Conservation (phyloP, 2,888 invertebrate species). For the Marronus borbonicus region DNA sequence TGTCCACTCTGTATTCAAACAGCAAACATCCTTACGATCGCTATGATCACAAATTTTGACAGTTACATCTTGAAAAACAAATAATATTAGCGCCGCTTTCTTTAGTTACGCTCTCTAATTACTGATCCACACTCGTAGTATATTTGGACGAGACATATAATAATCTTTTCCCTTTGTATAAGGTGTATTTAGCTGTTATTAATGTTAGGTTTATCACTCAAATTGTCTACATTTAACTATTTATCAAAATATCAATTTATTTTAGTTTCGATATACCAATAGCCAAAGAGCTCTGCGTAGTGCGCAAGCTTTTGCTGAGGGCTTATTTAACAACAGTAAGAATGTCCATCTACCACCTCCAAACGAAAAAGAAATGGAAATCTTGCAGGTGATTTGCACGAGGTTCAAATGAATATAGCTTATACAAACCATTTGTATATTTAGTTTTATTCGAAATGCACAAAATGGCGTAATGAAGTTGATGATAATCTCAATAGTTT, state of each 20-base stretch:
- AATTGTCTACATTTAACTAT: no score
- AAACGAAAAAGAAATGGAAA: constrained; percentile 70
- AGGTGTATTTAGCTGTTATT: no score
- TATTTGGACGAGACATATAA: no score
- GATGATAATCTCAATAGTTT: constrained; percentile 31
- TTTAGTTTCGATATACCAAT: constrained; percentile 83
- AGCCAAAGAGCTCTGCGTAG: constrained; percentile 84
- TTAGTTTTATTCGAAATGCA: constrained; percentile 46
- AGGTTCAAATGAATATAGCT: neutral
- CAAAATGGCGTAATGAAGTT: constrained; percentile 35
- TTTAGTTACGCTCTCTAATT: no score
- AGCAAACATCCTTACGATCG: no score
- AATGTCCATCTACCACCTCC: constrained; percentile 79
- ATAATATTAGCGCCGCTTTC: no score
- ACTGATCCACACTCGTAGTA: no score
- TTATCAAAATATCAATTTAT: constrained; percentile 54
- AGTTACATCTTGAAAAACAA: no score
- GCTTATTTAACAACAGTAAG: constrained; percentile 80
- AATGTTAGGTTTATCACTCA: no score
- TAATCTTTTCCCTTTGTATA: no score
- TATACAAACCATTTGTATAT: neutral
- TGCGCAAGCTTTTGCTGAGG: constrained; percentile 82
- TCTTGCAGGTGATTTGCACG: constrained; percentile 64
- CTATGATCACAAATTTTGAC: no score
- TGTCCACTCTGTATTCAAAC: no score